Evolutionary conservation across 2,888 invertebrate species (phyloP), one percentile per base, ranked within the genome.

Genomic region (Phragmatobia fuliginosa): DNA sequence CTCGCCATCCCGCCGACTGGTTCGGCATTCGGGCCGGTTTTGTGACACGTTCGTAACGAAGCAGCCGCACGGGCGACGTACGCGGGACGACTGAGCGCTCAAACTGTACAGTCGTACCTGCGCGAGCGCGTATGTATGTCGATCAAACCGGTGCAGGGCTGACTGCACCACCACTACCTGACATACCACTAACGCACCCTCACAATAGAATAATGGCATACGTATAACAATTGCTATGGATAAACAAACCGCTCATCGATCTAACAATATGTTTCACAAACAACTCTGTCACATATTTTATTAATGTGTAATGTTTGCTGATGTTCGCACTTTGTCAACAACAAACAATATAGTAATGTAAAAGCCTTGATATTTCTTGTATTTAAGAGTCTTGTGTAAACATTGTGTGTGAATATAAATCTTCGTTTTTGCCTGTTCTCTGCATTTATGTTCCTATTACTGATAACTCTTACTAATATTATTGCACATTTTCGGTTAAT

Each of bases 1-100:
- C 88, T 88, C 88, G 91, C 92, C 94, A 94, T 94, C 89, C 87
- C 89, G 90, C 88, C 91, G 92, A 91, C 91, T 90, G 91, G 90
- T 90, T 90, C 88, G 89, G 88, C 94, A 93, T 93, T 84, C 88
- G 87, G 84, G 87, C 90, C 89, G 88, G 87, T 87, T 86, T 75
- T 78, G 70, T 68, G 75, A 45, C 70, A 77, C 78, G 77, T 75
- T 73, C 71, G 74, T 79, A 70, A 75, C 84, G 77, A 87, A 83
- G 85, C 90, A 85, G 83, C 84, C 90, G 84, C 84, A 83, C 85
- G 82, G 75, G 73, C 88, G 86, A 84, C 90, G 86, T 81, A 78
- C 92, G 90, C 90, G 87, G 79, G 80, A 81, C 86, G 86, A 93
- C 93, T 93, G 90, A 82, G 65, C 67, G 64, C 70, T 68, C 52